Evolutionary conservation across 2,113 vertebrate genomes (phyloP), one percentile per base, ranked within the genome.

Genomic region (Siniperca knerii): DNA sequence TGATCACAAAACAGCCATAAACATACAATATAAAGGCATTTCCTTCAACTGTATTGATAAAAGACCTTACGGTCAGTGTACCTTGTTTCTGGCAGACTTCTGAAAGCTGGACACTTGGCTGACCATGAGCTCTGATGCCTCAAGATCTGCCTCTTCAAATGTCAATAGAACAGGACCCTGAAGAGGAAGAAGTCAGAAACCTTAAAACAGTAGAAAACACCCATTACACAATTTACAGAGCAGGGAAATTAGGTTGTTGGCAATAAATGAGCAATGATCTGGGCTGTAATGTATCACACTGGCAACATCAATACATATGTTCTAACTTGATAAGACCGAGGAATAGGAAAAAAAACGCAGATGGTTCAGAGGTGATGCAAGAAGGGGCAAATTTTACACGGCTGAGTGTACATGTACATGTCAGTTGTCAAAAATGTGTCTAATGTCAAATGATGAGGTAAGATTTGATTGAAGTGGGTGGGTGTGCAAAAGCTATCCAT

Each of bases 71-170:
- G 12, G 35, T 62, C 16, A 67, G 6, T 91, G 95, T 94, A 99
- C 98, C 97, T 99, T 98, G 77, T 96, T 96, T 64, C 90, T 90
- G 6, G 92, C 91, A 9, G 96, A 96, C 86, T 94, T 96, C 55
- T 94, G 91, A 81, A 96, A 83, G 42, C 94, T 97, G 69, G 95
- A 94, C 35, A 98, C 96, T 4, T 89, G 90, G 68, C 94, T 93
- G 71, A 99, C 87, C 0, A 46, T 85, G 83, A 99, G 95, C 68
- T 98, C 95, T 18, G 97, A 95, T 0, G 96, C 94, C 69, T 96
- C 95, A 23, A 93, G 71, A 57, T 72, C 94, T 86, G 97, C 96
- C 50, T 97, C 97, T 87, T 97, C 95, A 94, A 99, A 98, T 0
- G 88, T 94, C 40, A 99, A 89, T 74, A 92, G 69, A 69, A 95